Base-by-base conservation (phyloP, 2,797 vertebrate genomes). In the Prunella strophiata region DNA sequence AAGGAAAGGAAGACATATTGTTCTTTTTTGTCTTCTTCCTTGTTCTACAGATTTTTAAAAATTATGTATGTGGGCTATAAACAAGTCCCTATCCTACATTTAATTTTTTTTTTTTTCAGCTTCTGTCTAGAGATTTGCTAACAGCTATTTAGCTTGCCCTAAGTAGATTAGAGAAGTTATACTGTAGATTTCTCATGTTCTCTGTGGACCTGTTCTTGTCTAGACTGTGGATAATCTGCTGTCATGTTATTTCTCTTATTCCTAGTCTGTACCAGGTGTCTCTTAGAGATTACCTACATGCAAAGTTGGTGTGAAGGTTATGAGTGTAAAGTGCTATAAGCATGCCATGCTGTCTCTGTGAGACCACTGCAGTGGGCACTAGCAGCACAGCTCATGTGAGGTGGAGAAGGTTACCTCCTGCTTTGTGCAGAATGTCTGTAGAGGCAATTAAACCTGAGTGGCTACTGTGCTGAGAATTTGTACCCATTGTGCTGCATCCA, bases 391-490 rank as follows among this genome's bases (percentile, higher is more conserved):
- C 45, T 70, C 62, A 38, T 40, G 34, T 25, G 81, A 81, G 47
- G 13, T 36, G 59, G 50, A 50, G 52, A 68, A 81, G 47, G 27
- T 40, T 87, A 8, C 38, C 16, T 92, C 34, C 26, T 86, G 20
- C 58, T 74, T 84, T 92, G 32, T 38, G 45, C 43, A 55, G 55
- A 15, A 25, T 84, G 45, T 72, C 48, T 88, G 54, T 72, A 82
- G 67, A 91, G 51, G 36, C 47, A 66, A 66, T 82, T 75, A 91
- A 90, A 85, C 77, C 10, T 36, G 62, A 84, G 66, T 32, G 38
- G 22, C 66, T 78, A 2, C 83, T 68, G 27, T 36, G 29, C 70
- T 81, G 70, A 68, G 62, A 51, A 61, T 55, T 81, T 79, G 27
- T 72, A 78, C 40, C 50, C 16, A 9, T 78, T 70, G 42, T 61